A percentile compares a stretch with the other conserved stretches of the same genome.
Conservation (phyloP, 2,113 vertebrate species). For the Rhagologus leucostigma region DNA sequence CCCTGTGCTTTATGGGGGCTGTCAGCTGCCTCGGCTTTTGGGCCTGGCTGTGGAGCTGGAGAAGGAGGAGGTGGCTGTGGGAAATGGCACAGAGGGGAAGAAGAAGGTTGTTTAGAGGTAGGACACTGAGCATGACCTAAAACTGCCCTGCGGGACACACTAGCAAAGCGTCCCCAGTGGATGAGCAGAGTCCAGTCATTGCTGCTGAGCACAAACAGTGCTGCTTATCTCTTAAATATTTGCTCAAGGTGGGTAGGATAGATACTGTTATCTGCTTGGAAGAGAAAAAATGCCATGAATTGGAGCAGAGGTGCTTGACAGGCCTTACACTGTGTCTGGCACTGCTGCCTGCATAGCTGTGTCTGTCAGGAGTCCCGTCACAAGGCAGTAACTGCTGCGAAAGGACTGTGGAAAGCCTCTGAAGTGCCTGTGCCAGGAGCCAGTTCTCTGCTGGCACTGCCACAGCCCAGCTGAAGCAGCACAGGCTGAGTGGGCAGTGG, state of each 20-base stretch:
- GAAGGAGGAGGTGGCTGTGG: neutral
- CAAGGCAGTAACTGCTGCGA: neutral
- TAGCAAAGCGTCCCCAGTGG: neutral
- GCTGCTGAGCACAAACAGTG: neutral
- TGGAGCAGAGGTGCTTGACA: neutral
- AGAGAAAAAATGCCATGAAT: neutral
- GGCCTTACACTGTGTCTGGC: neutral
- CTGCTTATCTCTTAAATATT: neutral
- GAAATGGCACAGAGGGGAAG: neutral
- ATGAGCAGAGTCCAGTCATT: neutral
- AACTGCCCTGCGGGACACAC: fast-evolving
- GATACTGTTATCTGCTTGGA: neutral
- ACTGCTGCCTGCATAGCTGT: neutral
- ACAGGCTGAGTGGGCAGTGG: neutral
- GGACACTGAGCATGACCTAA: neutral
- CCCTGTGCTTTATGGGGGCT: fast-evolving
- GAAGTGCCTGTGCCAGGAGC: neutral
- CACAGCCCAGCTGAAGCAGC: neutral
- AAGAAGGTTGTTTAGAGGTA: neutral
- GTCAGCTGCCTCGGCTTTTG: neutral
- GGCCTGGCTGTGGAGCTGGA: neutral
- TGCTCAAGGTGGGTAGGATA: neutral
- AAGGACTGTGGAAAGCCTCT: neutral
- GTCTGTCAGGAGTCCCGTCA: neutral
- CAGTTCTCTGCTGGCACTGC: neutral